A percentile compares a stretch with the other conserved stretches of the same genome.
Evolutionary conservation across 35 echinoderm and acorn worm genomes (phyloP).

Genomic region (Apostichopus japonicus): DNA sequence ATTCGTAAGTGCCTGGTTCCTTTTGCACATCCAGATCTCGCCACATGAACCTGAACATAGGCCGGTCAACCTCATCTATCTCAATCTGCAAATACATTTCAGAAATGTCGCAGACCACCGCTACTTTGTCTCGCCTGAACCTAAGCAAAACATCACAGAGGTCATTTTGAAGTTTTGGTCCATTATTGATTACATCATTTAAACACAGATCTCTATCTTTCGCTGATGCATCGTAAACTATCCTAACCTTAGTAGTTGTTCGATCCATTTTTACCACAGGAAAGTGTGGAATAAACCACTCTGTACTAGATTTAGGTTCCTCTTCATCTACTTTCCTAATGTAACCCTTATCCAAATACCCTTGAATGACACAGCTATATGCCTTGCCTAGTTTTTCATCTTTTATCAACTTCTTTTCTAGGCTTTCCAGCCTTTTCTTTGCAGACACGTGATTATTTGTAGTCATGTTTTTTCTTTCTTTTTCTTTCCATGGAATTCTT

Average conservation of each 20-base stretch:
- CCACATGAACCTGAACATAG: constrained; percentile 55
- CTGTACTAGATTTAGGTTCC: background rate
- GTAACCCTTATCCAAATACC: constrained; percentile 45
- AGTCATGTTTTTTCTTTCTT: background rate
- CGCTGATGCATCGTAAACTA: constrained; percentile 56
- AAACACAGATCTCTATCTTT: constrained; percentile 32
- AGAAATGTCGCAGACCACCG: constrained; percentile 2
- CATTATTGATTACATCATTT: constrained; percentile 59
- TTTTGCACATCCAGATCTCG: constrained; percentile 10
- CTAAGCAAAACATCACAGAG: constrained; percentile 38
- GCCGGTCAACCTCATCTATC: background rate
- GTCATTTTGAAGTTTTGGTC: constrained; percentile 60
- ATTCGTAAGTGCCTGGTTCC: constrained; percentile 47
- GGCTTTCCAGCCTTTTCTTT: background rate
- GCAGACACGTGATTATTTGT: constrained; percentile 22
- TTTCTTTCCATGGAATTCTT: constrained; percentile 52
- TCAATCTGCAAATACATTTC: constrained; percentile 38
- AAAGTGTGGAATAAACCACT: constrained; percentile 67
- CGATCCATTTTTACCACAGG: constrained; percentile 54
- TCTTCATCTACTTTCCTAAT: constrained; percentile 42
- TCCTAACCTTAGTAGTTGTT: constrained; percentile 37
- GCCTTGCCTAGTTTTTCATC: background rate
- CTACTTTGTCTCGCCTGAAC: constrained; percentile 24
- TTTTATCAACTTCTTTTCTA: constrained; percentile 37
- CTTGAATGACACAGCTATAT: constrained; percentile 30